Evolutionary conservation across 2,797 vertebrate genomes (phyloP).

Genomic region (Benthosema pterotum): DNA sequence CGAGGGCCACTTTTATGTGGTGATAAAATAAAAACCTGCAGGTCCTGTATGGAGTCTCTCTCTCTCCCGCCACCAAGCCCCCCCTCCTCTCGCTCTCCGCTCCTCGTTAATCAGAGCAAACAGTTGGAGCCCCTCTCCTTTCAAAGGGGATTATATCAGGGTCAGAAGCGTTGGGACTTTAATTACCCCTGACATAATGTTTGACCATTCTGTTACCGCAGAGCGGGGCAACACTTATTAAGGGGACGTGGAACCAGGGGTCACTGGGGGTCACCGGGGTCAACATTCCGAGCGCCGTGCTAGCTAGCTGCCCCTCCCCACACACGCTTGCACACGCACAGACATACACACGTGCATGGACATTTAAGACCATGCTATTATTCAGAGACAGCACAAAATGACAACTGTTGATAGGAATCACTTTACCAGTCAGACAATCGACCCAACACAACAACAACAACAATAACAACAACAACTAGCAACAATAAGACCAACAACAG

Average conservation of each 20-base stretch:
- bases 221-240: constrained; percentile 81
- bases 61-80: too few species aligned
- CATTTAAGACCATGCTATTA: too few species aligned
- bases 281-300: constrained; percentile 65
- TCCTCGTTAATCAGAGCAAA: constrained; percentile 82
- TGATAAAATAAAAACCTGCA: constrained; percentile 68
- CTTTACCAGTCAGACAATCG: too few species aligned
- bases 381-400: too few species aligned
- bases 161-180: constrained; percentile 85
- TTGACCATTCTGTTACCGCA: constrained; percentile 84
- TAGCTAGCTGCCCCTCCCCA: constrained; percentile 39
- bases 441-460: too few species aligned
- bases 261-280: constrained; percentile 76
- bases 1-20: constrained; percentile 70
- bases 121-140: constrained; percentile 84
- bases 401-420: too few species aligned
- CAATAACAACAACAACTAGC: too few species aligned
- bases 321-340: too few species aligned
- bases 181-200: constrained; percentile 88
- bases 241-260: constrained; percentile 72
- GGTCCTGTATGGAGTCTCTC: too few species aligned
- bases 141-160: constrained; percentile 86
- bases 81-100: constrained; percentile 13
- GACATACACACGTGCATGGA: too few species aligned
- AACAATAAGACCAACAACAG: too few species aligned